Conservation (phyloP, 2,113 vertebrate genomes). For the Gopherus evgoodei region DNA sequence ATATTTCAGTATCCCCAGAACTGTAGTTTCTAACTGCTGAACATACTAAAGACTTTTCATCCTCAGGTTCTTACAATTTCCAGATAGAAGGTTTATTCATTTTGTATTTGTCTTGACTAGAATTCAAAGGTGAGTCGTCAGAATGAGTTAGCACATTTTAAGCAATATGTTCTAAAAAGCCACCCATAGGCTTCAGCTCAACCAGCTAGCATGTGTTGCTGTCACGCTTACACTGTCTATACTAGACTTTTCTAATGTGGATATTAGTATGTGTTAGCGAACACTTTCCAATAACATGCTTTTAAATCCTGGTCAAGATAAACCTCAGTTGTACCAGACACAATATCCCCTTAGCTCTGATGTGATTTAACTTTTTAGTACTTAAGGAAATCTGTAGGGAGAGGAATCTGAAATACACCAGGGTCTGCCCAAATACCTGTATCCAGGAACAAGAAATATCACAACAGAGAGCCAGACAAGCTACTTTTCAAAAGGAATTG, state of each 20-base stretch:
- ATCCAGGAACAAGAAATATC: background rate
- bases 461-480: background rate
- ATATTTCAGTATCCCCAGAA: too few species aligned
- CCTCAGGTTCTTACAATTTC: too few species aligned
- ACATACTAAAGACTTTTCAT: too few species aligned
- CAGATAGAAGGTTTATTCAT: too few species aligned
- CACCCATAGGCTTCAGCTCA: background rate
- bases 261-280: background rate
- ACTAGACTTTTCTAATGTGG: background rate
- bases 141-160: background rate
- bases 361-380: background rate
- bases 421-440: background rate
- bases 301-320: background rate
- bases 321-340: background rate
- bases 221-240: background rate
- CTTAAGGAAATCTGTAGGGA: background rate
- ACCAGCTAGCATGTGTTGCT: background rate
- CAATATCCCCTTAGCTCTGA: background rate
- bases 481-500: background rate
- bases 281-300: background rate
- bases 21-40: too few species aligned
- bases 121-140: background rate
- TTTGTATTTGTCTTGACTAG: background rate
- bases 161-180: background rate
- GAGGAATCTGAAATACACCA: background rate